phyloP scores from a whole-genome alignment of 2,797 vertebrate species.

The Scleropages formosus region DNA sequence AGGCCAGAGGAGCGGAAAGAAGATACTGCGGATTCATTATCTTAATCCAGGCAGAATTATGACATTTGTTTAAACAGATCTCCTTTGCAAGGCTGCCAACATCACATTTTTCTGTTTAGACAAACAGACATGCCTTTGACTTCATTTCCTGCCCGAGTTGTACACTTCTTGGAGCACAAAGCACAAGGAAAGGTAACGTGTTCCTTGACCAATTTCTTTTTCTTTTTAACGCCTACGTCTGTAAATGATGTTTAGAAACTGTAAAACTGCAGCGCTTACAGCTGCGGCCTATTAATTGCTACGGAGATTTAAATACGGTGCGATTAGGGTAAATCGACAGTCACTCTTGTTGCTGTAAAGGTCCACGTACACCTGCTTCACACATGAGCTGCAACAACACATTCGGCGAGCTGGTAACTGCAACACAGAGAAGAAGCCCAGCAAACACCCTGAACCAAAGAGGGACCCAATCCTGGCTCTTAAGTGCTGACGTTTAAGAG shows the following conservation, averaged over 20 bases:
- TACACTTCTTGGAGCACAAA: no score
- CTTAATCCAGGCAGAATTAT: slow-evolving; percentile 49
- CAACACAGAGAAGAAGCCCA: no score
- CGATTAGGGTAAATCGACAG: no score
- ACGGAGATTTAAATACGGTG: no score
- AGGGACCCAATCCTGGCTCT: not conserved
- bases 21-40: slow-evolving; percentile 46
- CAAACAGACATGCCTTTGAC: not conserved
- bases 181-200: no score
- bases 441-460: not conserved
- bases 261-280: not conserved
- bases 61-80: slow-evolving; percentile 46
- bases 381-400: not conserved
- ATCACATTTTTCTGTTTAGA: slow-evolving; percentile 19
- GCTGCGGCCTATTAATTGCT: not conserved
- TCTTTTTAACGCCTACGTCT: no score
- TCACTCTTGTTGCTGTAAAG: not conserved
- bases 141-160: no score
- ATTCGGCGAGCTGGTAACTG: not conserved
- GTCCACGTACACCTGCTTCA: not conserved
- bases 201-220: no score
- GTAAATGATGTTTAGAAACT: no score
- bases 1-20: slow-evolving; percentile 35
- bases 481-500: not conserved
- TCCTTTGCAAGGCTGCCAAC: slow-evolving; percentile 40